phyloP scores from a whole-genome alignment of 2,888 invertebrate species.

The Prenolepis imparis region DNA sequence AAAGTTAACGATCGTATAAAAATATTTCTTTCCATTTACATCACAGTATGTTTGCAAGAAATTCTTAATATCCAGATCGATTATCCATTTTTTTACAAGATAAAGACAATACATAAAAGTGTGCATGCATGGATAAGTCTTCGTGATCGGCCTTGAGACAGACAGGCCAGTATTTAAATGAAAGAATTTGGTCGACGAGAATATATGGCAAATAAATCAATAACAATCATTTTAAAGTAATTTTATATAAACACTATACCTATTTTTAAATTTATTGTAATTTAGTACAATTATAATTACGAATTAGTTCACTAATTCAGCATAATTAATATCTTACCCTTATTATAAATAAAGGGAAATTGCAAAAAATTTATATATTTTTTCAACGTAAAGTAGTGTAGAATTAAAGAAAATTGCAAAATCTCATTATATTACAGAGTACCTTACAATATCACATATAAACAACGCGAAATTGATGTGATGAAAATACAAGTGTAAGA shows the following conservation, averaged over 20 bases:
- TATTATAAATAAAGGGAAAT: neutral
- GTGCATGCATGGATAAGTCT: neutral
- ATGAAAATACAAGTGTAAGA: neutral
- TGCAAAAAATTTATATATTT: neutral
- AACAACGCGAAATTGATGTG: neutral
- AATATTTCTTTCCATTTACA: neutral
- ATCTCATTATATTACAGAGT: neutral
- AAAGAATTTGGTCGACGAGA: neutral
- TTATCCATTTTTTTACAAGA: slow-evolving; percentile 33
- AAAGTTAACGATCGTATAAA: slow-evolving; percentile 4
- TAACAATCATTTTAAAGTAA: neutral
- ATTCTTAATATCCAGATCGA: slow-evolving; percentile 31
- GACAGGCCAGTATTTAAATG: neutral
- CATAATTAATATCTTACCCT: neutral
- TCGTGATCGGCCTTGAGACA: slow-evolving; percentile 33
- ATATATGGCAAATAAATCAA: neutral
- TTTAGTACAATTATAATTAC: neutral
- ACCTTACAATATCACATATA: neutral
- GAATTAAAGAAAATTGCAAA: neutral
- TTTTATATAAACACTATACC: neutral
- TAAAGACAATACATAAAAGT: neutral
- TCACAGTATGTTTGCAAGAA: neutral
- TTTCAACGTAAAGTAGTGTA: neutral
- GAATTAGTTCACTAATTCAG: neutral
- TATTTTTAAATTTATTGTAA: neutral